Evolutionary conservation across 2,888 invertebrate genomes (phyloP), one percentile per base, ranked within the genome.

Genomic region (Neoaliturus tenellus): DNA sequence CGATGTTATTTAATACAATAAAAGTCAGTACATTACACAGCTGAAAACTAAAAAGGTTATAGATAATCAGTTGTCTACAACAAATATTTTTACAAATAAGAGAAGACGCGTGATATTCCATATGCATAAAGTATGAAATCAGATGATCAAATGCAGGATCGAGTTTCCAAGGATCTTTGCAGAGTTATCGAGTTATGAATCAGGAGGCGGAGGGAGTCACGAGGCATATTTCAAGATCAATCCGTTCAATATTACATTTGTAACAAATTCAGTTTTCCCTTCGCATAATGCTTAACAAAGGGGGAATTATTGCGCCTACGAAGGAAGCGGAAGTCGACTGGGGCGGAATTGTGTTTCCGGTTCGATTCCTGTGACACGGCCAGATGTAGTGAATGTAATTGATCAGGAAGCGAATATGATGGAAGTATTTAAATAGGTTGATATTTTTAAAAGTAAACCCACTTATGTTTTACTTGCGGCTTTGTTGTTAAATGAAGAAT

Each of bases 221-320:
- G 48, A 75, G 75, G 44, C 75, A 75, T 75, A 75, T 48, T 75
- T 75, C 75, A 44, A 23, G 44, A 75, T 75, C 75, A 75, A 75
- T 75, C 75, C 75, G 39, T 28, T 75, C 75, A 75, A 75, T 75
- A 75, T 75, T 75, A 75, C 75, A 75, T 75, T 75, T 48, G 75
- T 75, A 75, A 75, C 39, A 44, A 75, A 75, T 48, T 75, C 75
- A 75, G 75, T 75, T 75, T 75, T 44, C 75, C 75, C 75, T 75
- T 75, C 75, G 28, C 75, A 48, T 75, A 44, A 75, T 48, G 44
- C 75, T 75, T 75, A 75, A 75, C 75, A 75, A 75, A 75, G 44
- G 75, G 44, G 44, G 75, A 75, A 28, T 75, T 75, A 75, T 75
- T 75, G 75, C 75, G 71, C 71, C 69, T 73, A 23, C 23, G 75